Conservation (phyloP, 2,888 invertebrate species). For the Chrysina gloriosa region DNA sequence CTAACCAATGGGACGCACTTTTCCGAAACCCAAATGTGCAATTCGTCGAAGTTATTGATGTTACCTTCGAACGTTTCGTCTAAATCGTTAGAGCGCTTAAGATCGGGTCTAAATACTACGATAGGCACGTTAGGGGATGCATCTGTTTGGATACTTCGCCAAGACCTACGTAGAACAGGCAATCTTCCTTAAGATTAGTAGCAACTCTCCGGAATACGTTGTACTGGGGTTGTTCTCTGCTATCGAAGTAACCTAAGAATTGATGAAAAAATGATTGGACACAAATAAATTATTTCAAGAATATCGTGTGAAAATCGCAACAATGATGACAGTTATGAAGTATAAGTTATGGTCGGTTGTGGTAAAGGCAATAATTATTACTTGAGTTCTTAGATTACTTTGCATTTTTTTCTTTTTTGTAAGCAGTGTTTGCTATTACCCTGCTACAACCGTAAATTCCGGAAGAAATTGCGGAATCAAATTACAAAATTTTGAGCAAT, state of each 20-base stretch:
- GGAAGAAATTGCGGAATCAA: too few species aligned
- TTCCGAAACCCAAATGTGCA: conserved; percentile 90
- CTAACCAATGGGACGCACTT: conserved; percentile 97
- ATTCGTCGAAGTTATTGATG: conserved; percentile 80
- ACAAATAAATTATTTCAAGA: too few species aligned
- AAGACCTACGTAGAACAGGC: conserved; percentile 92
- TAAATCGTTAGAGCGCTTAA: conserved; percentile 80
- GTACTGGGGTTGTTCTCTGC: conserved; percentile 84
- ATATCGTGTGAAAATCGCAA: too few species aligned
- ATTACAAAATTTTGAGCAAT: too few species aligned
- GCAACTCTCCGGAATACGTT: conserved; percentile 84
- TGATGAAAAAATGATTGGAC: background rate
- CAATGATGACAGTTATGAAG: too few species aligned
- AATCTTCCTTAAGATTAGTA: conserved; percentile 92
- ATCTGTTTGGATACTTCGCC: conserved; percentile 84
- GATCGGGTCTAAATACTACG: conserved; percentile 85
- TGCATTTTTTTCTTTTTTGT: too few species aligned
- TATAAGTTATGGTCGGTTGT: too few species aligned
- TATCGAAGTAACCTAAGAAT: conserved; percentile 77
- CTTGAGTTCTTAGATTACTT: too few species aligned
- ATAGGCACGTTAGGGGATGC: conserved; percentile 88
- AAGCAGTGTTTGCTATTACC: too few species aligned
- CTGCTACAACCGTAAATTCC: too few species aligned
- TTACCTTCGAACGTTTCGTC: conserved; percentile 87
- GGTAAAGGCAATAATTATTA: too few species aligned